These are phyloP conservation scores for Lagocephalus sceleratus DNA, from an alignment of 2,797 vertebrate genomes.

Conservation along the genomic window DNA sequence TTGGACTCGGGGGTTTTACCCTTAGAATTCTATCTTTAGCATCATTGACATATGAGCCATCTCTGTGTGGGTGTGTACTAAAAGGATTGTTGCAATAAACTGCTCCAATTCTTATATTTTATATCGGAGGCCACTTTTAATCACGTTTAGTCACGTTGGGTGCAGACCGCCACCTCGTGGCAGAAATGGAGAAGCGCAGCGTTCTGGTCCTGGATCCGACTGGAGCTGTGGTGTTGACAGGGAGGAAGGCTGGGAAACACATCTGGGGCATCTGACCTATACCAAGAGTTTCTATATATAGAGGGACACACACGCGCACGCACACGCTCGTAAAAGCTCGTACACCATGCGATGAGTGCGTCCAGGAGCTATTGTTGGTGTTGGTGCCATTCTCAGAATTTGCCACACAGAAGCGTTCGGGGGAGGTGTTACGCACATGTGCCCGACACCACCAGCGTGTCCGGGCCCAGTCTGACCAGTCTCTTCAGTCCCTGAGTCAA, in stretches of 20 bases:
- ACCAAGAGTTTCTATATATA: conserved; percentile 41
- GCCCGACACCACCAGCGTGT: no score
- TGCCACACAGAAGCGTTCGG: background rate
- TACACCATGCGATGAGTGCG: background rate
- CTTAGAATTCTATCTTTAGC: no score
- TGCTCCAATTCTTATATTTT: no score
- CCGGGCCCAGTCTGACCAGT: background rate
- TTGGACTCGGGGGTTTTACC: no score
- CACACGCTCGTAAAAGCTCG: conserved; percentile 13
- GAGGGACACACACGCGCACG: background rate
- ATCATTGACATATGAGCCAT: no score
- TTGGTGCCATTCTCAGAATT: conserved; percentile 33
- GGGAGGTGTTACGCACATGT: no score
- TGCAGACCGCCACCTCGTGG: conserved; percentile 59
- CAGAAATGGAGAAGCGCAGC: conserved; percentile 8
- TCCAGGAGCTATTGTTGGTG: conserved; percentile 44
- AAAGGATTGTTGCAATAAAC: no score
- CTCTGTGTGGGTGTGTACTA: no score
- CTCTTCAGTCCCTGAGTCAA: background rate
- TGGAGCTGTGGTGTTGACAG: background rate
- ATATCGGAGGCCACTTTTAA: background rate
- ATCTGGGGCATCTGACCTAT: conserved; percentile 39
- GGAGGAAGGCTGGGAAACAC: conserved; percentile 12
- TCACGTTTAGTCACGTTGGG: conserved; percentile 1
- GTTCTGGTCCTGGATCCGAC: background rate